Conservation (phyloP, 2,888 invertebrate genomes). For the Nebria salina region DNA sequence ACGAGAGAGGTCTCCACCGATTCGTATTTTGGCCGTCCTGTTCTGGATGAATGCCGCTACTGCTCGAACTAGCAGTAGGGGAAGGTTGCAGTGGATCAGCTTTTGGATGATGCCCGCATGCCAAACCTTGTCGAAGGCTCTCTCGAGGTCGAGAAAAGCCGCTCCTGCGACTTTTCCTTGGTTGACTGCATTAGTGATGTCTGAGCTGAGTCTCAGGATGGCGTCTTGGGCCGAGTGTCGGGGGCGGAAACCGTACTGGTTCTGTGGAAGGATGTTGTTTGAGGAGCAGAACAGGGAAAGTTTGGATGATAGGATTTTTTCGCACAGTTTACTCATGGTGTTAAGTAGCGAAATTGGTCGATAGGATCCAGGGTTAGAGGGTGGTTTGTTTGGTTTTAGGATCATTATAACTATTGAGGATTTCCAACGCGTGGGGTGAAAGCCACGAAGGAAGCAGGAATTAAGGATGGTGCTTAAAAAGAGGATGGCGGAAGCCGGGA, state of each 20-base stretch:
- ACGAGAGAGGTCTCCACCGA: background rate
- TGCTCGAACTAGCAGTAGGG: background rate
- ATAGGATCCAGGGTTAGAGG: background rate
- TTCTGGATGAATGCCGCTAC: background rate
- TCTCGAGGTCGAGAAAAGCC: constrained; percentile 1
- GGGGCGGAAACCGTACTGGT: constrained; percentile 11
- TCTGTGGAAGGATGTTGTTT: constrained; percentile 4
- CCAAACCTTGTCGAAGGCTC: constrained; percentile 9
- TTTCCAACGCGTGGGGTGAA: background rate
- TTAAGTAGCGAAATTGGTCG: constrained; percentile 2
- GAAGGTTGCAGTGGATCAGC: background rate
- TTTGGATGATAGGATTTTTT: background rate
- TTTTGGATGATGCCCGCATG: background rate
- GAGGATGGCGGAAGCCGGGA: background rate
- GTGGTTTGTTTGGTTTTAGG: background rate
- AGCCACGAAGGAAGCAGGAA: no score
- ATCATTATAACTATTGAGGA: constrained; percentile 4
- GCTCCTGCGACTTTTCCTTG: background rate
- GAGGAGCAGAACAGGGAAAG: background rate
- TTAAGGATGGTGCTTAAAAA: background rate
- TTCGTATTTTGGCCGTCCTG: background rate
- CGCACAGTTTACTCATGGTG: background rate
- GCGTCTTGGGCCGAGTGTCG: background rate
- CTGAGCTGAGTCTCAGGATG: background rate
- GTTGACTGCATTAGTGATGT: background rate